phyloP scores from a whole-genome alignment of 2,113 vertebrate genomes.

The Perca fluviatilis region DNA sequence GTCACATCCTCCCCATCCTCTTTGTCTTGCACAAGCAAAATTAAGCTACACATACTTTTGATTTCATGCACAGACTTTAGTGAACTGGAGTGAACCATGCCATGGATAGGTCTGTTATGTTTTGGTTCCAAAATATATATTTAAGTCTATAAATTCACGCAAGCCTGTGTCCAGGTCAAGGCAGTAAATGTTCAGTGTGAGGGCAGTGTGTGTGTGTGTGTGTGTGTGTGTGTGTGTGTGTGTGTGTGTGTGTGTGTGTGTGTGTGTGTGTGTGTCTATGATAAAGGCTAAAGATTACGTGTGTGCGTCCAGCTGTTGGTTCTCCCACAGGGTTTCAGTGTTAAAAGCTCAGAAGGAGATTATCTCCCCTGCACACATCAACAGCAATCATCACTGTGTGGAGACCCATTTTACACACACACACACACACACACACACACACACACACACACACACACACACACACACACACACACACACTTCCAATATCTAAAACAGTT shows the following conservation, averaged over 20 bases:
- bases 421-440: not conserved
- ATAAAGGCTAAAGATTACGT: slow-evolving; percentile 57
- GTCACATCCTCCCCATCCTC: not conserved
- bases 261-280: slow-evolving; percentile 27
- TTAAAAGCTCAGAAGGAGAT: slow-evolving; percentile 49
- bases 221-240: slow-evolving; percentile 33
- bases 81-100: not conserved
- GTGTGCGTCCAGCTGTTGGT: slow-evolving; percentile 64
- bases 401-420: not conserved
- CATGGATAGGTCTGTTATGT: not conserved
- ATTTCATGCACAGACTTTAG: not conserved
- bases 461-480: too few species aligned
- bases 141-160: not conserved
- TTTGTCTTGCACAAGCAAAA: not conserved
- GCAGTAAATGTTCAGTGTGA: not conserved
- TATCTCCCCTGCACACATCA: slow-evolving; percentile 37
- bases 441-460: not conserved
- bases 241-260: slow-evolving; percentile 2
- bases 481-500: not conserved
- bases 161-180: not conserved
- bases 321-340: slow-evolving; percentile 50
- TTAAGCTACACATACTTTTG: not conserved
- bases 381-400: slow-evolving; percentile 18
- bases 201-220: not conserved
- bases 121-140: not conserved